phyloP scores from a whole-genome alignment of 2,888 invertebrate genomes.

The Caenorhabditis doughertyi region DNA sequence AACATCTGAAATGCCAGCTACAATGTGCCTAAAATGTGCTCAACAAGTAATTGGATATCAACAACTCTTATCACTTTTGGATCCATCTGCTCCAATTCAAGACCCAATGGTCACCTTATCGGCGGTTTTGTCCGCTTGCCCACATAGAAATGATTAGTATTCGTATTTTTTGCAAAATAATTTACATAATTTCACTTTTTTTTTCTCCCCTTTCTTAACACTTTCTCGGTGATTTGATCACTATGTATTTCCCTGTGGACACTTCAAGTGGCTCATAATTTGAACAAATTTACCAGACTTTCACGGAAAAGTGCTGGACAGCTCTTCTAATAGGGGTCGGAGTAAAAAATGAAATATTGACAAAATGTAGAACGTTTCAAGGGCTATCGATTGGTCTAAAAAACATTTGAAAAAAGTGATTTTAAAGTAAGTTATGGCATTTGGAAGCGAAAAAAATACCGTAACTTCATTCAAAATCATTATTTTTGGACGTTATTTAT shows the following conservation, averaged over 20 bases:
- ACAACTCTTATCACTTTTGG: conserved; percentile 70
- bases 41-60: conserved; percentile 73
- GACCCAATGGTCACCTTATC: conserved; percentile 72
- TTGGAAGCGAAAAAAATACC: no score
- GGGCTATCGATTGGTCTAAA: no score
- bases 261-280: conserved; percentile 43
- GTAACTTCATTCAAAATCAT: no score
- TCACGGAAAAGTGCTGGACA: no score
- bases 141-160: conserved; percentile 61
- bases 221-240: conserved; percentile 60
- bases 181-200: no score
- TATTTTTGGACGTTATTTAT: no score
- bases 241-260: conserved; percentile 10
- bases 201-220: conserved; percentile 2
- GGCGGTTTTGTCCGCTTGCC: conserved; percentile 68
- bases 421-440: no score
- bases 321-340: no score
- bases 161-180: neutral
- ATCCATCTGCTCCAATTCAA: conserved; percentile 62
- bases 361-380: no score
- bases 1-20: conserved; percentile 17
- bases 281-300: no score
- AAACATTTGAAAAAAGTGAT: no score
- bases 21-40: conserved; percentile 70
- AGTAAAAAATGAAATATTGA: no score